phyloP scores from a whole-genome alignment of 2,888 invertebrate genomes.

The Pecten maximus region DNA sequence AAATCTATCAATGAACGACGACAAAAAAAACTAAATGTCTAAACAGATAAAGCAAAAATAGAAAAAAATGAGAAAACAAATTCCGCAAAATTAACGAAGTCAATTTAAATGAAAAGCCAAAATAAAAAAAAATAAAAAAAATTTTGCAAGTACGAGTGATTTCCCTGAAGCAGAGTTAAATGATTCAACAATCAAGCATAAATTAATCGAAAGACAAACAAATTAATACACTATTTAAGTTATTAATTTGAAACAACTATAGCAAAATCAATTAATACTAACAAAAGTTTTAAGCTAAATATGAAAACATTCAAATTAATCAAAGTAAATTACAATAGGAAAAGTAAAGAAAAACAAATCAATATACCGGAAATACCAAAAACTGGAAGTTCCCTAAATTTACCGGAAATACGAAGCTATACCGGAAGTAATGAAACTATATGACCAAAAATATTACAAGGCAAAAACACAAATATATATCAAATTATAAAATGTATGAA shows the following conservation, averaged over 20 bases:
- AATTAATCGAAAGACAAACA: not conserved
- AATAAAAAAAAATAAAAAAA: not conserved
- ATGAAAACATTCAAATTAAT: too few species aligned
- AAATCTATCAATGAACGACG: not conserved
- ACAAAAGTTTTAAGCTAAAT: too few species aligned
- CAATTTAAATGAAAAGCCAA: not conserved
- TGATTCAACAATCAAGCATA: too few species aligned
- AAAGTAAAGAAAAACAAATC: not conserved
- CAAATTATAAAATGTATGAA: not conserved
- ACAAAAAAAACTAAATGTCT: not conserved
- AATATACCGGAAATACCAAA: too few species aligned
- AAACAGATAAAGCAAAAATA: not conserved
- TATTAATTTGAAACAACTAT: not conserved
- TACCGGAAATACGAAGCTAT: too few species aligned
- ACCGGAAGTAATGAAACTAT: too few species aligned
- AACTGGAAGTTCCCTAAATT: too few species aligned
- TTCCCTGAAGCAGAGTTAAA: not conserved
- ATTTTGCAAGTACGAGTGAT: not conserved
- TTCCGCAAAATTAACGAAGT: not conserved
- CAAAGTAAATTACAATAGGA: too few species aligned
- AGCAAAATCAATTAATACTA: too few species aligned
- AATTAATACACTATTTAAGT: not conserved
- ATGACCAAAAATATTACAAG: too few species aligned
- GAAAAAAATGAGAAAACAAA: not conserved
- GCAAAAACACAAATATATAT: too few species aligned